Conservation (phyloP, 2,797 vertebrate species). For the Leuciscus waleckii region DNA sequence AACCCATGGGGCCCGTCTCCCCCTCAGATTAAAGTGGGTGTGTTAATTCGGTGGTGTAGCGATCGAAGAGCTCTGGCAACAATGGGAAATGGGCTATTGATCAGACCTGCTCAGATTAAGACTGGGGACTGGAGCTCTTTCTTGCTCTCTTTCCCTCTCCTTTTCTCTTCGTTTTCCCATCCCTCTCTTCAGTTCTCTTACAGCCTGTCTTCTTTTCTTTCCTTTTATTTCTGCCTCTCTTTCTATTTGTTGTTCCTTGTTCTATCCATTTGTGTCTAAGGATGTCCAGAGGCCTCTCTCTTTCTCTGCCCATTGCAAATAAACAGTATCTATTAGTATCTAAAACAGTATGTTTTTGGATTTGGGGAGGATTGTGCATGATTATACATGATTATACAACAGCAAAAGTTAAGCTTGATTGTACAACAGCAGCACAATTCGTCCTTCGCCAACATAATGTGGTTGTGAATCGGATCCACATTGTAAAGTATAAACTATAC, state of each 20-base stretch:
- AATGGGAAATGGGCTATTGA: slow-evolving; percentile 99
- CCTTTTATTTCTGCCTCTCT: slow-evolving; percentile 65
- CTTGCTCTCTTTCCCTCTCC: slow-evolving; percentile 84
- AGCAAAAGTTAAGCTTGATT: neutral
- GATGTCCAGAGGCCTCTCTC: slow-evolving; percentile 15
- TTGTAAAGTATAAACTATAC: slow-evolving; percentile 80
- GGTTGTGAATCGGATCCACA: slow-evolving; percentile 71
- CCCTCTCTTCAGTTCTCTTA: slow-evolving; percentile 73
- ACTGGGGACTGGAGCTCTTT: slow-evolving; percentile 97
- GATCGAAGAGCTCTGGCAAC: slow-evolving; percentile 99
- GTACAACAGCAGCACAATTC: slow-evolving; percentile 74
- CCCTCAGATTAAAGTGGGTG: slow-evolving; percentile 96
- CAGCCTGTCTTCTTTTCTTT: slow-evolving; percentile 70
- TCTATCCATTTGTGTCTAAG: slow-evolving; percentile 19
- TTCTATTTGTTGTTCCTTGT: slow-evolving; percentile 63
- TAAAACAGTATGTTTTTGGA: no score
- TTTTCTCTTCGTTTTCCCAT: slow-evolving; percentile 83
- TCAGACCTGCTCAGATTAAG: slow-evolving; percentile 98
- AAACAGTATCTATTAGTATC: neutral
- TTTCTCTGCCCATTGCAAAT: slow-evolving; percentile 6
- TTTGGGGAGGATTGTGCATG: no score
- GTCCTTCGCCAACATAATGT: slow-evolving; percentile 13
- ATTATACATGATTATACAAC: no score
- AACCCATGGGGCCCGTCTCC: slow-evolving; percentile 78
- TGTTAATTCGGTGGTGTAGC: slow-evolving; percentile 97